Conservation (phyloP, 2,113 vertebrate genomes). For the Pseudonaja textilis region DNA sequence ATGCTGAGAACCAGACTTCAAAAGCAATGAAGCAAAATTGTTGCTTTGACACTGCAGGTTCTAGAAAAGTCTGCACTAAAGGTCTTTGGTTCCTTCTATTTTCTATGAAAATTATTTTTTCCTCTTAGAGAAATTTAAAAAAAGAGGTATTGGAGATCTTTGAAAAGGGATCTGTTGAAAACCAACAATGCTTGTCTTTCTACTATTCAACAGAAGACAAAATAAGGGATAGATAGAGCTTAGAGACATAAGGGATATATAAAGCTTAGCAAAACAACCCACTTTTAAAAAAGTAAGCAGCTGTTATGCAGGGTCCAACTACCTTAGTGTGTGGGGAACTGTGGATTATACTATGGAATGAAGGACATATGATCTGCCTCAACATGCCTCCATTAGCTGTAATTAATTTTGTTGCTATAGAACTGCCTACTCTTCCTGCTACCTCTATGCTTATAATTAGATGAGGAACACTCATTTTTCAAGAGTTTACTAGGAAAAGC, state of each 20-base stretch:
- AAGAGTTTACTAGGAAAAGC: neutral
- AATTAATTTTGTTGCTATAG: neutral
- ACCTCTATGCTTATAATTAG: slow-evolving; percentile 40
- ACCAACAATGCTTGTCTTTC: neutral
- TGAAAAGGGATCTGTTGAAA: accelerated
- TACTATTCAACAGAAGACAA: slow-evolving; percentile 12
- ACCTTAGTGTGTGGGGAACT: slow-evolving; percentile 41
- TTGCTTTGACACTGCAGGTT: slow-evolving; percentile 53
- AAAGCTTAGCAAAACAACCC: slow-evolving; percentile 31
- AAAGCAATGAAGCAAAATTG: slow-evolving; percentile 24
- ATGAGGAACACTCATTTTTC: slow-evolving; percentile 26
- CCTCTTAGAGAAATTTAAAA: slow-evolving; percentile 30
- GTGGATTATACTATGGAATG: slow-evolving; percentile 31
- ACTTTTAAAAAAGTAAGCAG: slow-evolving; percentile 36
- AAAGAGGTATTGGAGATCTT: neutral
- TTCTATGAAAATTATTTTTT: slow-evolving; percentile 54
- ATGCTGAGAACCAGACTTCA: slow-evolving; percentile 42
- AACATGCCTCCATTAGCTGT: slow-evolving; percentile 44
- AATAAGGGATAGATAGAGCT: neutral
- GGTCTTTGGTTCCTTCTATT: slow-evolving; percentile 53
- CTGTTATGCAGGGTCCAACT: slow-evolving; percentile 31
- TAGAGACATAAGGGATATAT: neutral
- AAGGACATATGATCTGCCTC: slow-evolving; percentile 14
- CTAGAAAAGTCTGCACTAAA: slow-evolving; percentile 22
- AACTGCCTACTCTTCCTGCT: neutral